A percentile compares a stretch with the other conserved stretches of the same genome.
phyloP scores from a whole-genome alignment of 2,888 invertebrate species.

The Morpho deidamia region DNA sequence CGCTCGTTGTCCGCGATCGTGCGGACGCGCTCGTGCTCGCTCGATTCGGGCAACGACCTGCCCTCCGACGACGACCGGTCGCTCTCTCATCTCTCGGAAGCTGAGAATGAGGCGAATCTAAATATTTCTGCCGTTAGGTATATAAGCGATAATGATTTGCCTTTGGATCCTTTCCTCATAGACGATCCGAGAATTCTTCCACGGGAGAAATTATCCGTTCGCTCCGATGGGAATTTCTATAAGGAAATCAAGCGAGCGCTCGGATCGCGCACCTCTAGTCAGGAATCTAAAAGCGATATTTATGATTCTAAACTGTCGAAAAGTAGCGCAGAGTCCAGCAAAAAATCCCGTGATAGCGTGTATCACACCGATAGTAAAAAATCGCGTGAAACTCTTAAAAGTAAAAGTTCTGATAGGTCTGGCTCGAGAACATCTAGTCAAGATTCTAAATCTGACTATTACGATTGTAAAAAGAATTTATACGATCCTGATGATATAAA shows the following conservation, averaged over 20 bases:
- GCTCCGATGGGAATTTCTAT: constrained; percentile 86
- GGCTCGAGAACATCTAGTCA: constrained; percentile 83
- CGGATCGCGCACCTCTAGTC: constrained; percentile 82
- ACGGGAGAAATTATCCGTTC: constrained; percentile 83
- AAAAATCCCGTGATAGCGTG: constrained; percentile 81
- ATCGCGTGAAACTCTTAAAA: constrained; percentile 80
- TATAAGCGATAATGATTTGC: constrained; percentile 83
- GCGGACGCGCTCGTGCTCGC: constrained; percentile 82
- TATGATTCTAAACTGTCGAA: constrained; percentile 82
- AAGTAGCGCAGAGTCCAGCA: constrained; percentile 81
- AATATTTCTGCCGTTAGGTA: constrained; percentile 80
- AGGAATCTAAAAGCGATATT: constrained; percentile 84
- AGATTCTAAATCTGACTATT: constrained; percentile 85
- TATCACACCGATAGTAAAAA: constrained; percentile 83
- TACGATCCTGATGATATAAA: constrained; percentile 60
- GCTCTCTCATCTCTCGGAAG: constrained; percentile 73
- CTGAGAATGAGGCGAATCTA: constrained; percentile 73
- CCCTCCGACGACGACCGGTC: constrained; percentile 85
- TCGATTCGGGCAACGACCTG: constrained; percentile 87
- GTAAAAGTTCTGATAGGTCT: constrained; percentile 79
- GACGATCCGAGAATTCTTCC: constrained; percentile 88
- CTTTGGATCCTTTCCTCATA: constrained; percentile 86
- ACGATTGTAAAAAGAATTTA: constrained; percentile 79
- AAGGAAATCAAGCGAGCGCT: constrained; percentile 82
- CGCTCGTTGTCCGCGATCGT: constrained; percentile 51